phyloP scores from a whole-genome alignment of 2,797 vertebrate species.

The Trematomus bernacchii region DNA sequence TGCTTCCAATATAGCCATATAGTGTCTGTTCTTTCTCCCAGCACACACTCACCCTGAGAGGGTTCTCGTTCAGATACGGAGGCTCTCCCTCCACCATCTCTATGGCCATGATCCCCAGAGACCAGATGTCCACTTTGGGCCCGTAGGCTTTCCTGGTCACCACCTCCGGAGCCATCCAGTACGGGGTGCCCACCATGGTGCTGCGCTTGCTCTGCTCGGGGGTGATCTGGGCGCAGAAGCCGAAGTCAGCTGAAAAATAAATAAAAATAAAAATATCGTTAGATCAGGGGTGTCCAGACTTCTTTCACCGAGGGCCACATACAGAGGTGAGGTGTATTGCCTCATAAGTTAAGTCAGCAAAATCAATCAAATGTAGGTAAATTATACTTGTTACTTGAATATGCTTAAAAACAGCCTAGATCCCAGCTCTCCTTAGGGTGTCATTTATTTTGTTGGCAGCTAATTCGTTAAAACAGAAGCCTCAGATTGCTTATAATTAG shows the following conservation, averaged over 20 bases:
- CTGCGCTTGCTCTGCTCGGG: constrained; percentile 98
- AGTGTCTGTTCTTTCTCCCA: background rate
- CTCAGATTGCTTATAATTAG: too few species aligned
- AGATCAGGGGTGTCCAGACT: too few species aligned
- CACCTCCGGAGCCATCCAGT: constrained; percentile 98
- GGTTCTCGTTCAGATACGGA: constrained; percentile 98
- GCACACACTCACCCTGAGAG: constrained; percentile 90
- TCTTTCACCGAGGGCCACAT: too few species aligned
- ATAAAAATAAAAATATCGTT: background rate
- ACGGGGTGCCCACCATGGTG: constrained; percentile 98
- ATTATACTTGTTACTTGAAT: too few species aligned
- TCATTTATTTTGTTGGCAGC: too few species aligned
- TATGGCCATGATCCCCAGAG: constrained; percentile 98
- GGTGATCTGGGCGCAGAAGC: constrained; percentile 99
- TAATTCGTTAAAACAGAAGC: too few species aligned
- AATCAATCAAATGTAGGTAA: too few species aligned
- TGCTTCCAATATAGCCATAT: background rate
- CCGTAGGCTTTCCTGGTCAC: constrained; percentile 98
- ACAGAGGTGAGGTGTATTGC: too few species aligned
- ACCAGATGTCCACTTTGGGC: constrained; percentile 99
- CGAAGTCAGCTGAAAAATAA: constrained; percentile 94
- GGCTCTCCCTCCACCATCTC: constrained; percentile 99
- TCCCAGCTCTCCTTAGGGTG: too few species aligned
- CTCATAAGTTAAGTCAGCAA: too few species aligned
- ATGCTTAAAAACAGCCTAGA: too few species aligned